Conservation (phyloP, 2,888 invertebrate genomes). For the Harmothoe impar region DNA sequence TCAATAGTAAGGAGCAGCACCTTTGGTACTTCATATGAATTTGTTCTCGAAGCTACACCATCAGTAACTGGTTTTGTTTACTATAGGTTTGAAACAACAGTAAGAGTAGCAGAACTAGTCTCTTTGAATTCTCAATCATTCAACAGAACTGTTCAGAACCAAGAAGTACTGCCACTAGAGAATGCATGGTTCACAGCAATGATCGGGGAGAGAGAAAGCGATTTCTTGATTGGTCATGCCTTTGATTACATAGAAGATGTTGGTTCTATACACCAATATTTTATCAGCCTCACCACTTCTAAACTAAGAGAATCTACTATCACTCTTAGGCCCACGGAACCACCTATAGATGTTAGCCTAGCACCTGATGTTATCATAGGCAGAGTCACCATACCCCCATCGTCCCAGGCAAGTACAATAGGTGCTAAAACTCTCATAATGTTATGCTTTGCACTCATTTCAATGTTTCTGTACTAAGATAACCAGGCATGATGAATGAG, state of each 20-base stretch:
- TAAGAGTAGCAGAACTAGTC: neutral
- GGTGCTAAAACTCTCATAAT: too few species aligned
- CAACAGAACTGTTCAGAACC: neutral
- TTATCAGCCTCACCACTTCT: neutral
- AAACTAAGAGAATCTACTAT: neutral
- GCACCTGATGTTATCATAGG: constrained; percentile 11
- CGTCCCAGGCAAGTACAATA: too few species aligned
- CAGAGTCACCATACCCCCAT: neutral
- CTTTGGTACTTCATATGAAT: neutral
- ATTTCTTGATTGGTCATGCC: neutral
- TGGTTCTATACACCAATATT: neutral
- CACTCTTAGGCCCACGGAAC: neutral
- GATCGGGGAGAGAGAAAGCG: constrained; percentile 17
- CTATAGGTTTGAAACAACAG: neutral
- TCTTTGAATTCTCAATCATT: constrained; percentile 23
- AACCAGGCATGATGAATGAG: too few species aligned
- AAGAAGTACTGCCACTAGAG: neutral
- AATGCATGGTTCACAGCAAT: constrained; percentile 26
- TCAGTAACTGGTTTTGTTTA: neutral
- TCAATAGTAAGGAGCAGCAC: neutral
- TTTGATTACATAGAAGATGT: constrained; percentile 30
- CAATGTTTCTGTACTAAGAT: too few species aligned
- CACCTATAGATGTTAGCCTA: neutral
- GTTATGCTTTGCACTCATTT: too few species aligned
- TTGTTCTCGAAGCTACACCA: neutral